Evolutionary conservation across 2,888 invertebrate genomes (phyloP).

Genomic region (Drosophila picticornis): DNA sequence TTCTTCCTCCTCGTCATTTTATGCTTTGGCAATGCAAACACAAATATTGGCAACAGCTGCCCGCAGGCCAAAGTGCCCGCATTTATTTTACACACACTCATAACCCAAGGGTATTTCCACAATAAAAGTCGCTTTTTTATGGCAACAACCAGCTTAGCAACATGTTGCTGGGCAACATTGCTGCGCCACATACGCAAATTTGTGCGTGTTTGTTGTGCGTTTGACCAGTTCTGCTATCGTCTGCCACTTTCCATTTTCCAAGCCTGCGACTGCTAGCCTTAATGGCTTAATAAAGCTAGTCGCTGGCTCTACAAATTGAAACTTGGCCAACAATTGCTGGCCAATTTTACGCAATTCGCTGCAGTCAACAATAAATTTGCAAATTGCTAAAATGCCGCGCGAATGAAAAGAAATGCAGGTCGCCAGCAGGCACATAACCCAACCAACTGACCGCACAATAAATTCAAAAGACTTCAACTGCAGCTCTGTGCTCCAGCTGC

Average conservation of each 20-base stretch:
- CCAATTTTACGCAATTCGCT: slow-evolving; percentile 81
- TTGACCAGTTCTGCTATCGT: neutral
- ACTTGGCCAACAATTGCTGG: slow-evolving; percentile 73
- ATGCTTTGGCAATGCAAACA: slow-evolving; percentile 44
- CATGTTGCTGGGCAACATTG: slow-evolving; percentile 38
- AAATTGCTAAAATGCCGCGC: slow-evolving; percentile 61
- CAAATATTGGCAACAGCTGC: slow-evolving; percentile 71
- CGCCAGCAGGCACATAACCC: slow-evolving; percentile 40
- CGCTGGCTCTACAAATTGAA: slow-evolving; percentile 64
- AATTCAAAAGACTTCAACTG: slow-evolving; percentile 65
- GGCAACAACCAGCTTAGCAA: slow-evolving; percentile 17
- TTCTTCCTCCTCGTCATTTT: slow-evolving; percentile 11
- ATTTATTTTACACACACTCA: slow-evolving; percentile 38
- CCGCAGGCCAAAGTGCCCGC: slow-evolving; percentile 49
- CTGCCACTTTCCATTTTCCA: slow-evolving; percentile 53
- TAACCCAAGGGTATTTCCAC: slow-evolving; percentile 22
- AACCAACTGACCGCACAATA: slow-evolving; percentile 59
- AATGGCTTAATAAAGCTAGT: slow-evolving; percentile 59
- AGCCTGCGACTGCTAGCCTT: slow-evolving; percentile 22
- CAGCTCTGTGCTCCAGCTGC: slow-evolving; percentile 11
- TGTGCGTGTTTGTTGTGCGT: slow-evolving; percentile 23
- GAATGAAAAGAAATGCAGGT: slow-evolving; percentile 75
- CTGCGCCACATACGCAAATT: slow-evolving; percentile 20
- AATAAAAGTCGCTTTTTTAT: slow-evolving; percentile 19
- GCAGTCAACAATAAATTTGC: slow-evolving; percentile 79